Percentiles rank a stretch among this genome's conserved stretches.
Conservation (phyloP, 2,888 invertebrate species). For the Adineta ricciae region DNA sequence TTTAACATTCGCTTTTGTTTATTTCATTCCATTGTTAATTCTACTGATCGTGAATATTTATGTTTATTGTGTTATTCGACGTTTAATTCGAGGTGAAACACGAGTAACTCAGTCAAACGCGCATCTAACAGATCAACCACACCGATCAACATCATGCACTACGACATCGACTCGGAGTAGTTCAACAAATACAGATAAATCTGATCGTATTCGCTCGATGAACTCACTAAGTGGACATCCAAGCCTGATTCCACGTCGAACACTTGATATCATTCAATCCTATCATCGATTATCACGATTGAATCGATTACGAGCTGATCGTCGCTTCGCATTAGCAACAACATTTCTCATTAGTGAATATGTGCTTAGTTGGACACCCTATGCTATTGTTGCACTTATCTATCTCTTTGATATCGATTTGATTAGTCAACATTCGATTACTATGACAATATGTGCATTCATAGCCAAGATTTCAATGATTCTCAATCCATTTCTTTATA, state of each 20-base stretch:
- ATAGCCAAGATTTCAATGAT: conserved; percentile 42
- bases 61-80: neutral
- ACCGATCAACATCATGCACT: too few species aligned
- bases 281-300: neutral
- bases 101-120: neutral
- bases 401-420: neutral
- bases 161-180: too few species aligned
- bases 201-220: neutral
- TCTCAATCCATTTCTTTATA: conserved; percentile 42
- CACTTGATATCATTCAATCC: too few species aligned
- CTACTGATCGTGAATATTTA: neutral
- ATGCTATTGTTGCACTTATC: too few species aligned
- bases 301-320: neutral
- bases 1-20: too few species aligned
- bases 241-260: too few species aligned
- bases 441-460: conserved; percentile 38
- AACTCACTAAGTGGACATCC: neutral
- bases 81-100: neutral
- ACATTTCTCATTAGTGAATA: too few species aligned
- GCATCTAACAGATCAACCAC: too few species aligned
- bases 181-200: neutral
- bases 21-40: conserved; percentile 2
- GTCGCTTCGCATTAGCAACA: too few species aligned
- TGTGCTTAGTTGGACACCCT: too few species aligned
- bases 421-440: conserved; percentile 34